phyloP scores from a whole-genome alignment of 2,888 invertebrate species.

The Helicoverpa assulta region DNA sequence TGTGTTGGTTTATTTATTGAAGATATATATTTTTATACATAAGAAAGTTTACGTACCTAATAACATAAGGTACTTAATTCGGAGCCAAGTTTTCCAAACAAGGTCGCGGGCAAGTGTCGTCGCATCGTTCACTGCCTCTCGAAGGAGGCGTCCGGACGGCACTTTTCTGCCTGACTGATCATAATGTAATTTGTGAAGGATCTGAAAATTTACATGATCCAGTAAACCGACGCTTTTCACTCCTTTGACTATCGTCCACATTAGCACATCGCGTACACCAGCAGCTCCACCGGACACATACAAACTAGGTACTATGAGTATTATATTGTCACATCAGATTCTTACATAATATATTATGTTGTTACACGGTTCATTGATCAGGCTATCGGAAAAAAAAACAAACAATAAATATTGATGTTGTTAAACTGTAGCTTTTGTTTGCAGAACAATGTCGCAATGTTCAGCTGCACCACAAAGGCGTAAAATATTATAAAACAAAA shows the following conservation, averaged over 20 bases:
- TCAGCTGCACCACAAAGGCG: background rate
- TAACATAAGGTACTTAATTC: too few relatives aligned
- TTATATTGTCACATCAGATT: too few relatives aligned
- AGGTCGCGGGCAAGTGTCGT: background rate
- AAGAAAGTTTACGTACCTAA: too few relatives aligned
- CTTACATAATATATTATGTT: background rate
- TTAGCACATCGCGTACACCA: too few relatives aligned
- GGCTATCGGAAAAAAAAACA: background rate
- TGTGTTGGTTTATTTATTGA: background rate
- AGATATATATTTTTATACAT: too few relatives aligned
- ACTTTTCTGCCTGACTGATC: background rate
- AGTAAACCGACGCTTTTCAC: constrained; percentile 7
- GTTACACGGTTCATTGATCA: background rate
- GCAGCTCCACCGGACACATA: too few relatives aligned
- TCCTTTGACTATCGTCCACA: background rate
- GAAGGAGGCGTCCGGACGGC: background rate
- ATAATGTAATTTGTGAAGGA: constrained; percentile 3
- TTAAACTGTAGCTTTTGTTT: background rate
- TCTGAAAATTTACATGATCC: background rate
- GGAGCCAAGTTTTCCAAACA: background rate
- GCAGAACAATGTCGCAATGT: background rate
- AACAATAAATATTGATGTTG: background rate
- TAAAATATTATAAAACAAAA: background rate
- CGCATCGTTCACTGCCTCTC: background rate
- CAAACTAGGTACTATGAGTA: too few relatives aligned